Base-by-base conservation (phyloP, 2,113 vertebrate genomes). In the Echinops telfairi region DNA sequence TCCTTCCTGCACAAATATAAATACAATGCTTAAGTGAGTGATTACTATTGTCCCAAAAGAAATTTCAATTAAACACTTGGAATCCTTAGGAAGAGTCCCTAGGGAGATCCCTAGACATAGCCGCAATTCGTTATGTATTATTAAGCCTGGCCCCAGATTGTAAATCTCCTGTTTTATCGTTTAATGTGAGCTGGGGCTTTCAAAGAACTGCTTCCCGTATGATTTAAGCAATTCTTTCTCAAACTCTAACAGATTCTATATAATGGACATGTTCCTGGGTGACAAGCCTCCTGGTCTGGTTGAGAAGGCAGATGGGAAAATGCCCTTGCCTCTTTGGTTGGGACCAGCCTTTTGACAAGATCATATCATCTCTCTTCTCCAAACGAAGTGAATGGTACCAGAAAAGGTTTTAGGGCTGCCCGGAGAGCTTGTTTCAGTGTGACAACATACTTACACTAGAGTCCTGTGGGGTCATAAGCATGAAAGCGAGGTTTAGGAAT, bases 11-110 rank as follows among this genome's bases (percentile, higher is more conserved):
- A 87, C 90, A 97, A 97, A 97, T 96, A 98, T 66, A 97, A 97
- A 98, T 93, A 97, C 95, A 96, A 89, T 53, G 95, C 95, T 94
- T 64, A 97, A 98, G 93, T 94, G 96, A 98, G 97, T 94, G 94
- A 98, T 97, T 96, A 97, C 97, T 95, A 95, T 89, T 23, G 19
- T 97, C 96, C 97, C 96, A 83, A 96, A 93, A 97, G 95, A 80
- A 73, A 97, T 95, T 96, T 86, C 92, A 78, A 95, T 96, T 97
- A 97, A 97, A 97, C 97, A 97, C 97, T 96, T 90, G 87, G 96
- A 97, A 97, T 83, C 94, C 95, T 95, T 87, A 70, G 85, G 93
- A 97, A 71, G 53, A 36, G 94, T 89, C 82, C 71, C 94, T 94
- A 97, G 22, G 25, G 91, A 97, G 93, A 89, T 80, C 97, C 91